Conservation (phyloP, 2,888 invertebrate genomes). For the Diaperis boleti region DNA sequence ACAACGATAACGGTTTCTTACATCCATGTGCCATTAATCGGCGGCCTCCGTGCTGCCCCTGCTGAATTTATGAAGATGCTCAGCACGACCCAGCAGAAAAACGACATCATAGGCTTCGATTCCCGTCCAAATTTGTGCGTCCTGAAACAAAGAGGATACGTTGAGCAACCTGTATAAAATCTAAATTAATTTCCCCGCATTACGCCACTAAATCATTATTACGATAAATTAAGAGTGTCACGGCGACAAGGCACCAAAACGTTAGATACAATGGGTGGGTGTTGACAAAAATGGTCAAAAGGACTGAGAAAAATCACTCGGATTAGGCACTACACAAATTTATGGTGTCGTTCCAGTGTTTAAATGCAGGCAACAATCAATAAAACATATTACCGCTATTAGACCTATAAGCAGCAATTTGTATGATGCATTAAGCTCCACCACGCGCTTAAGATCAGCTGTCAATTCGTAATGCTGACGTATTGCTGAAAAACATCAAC, state of each 20-base stretch:
- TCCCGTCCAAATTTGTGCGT: constrained; percentile 53
- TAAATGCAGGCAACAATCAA: constrained; percentile 22
- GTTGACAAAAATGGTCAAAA: constrained; percentile 20
- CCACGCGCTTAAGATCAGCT: constrained; percentile 1
- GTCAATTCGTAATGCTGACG: constrained; percentile 29
- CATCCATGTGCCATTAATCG: constrained; percentile 59
- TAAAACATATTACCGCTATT: constrained; percentile 34
- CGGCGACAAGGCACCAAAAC: constrained; percentile 5
- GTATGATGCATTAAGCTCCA: constrained; percentile 34
- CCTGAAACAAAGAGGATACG: constrained; percentile 40
- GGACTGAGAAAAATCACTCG: not conserved
- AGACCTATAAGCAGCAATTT: constrained; percentile 30
- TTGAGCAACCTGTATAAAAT: constrained; percentile 9
- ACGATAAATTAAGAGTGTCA: constrained; percentile 24
- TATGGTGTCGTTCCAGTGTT: constrained; percentile 8
- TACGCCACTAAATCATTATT: constrained; percentile 9
- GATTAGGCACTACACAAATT: constrained; percentile 11
- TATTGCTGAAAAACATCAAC: constrained; percentile 34
- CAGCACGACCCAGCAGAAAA: constrained; percentile 53
- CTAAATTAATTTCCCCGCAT: constrained; percentile 18
- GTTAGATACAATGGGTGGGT: constrained; percentile 9
- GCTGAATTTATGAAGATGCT: constrained; percentile 54
- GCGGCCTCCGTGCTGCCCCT: constrained; percentile 54
- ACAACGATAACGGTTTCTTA: constrained; percentile 49
- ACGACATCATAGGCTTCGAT: constrained; percentile 51